A percentile compares a stretch with the other conserved stretches of the same genome.
Conservation (phyloP, 92 coral and sea anemone species). For the Epizoanthus scotinus region DNA sequence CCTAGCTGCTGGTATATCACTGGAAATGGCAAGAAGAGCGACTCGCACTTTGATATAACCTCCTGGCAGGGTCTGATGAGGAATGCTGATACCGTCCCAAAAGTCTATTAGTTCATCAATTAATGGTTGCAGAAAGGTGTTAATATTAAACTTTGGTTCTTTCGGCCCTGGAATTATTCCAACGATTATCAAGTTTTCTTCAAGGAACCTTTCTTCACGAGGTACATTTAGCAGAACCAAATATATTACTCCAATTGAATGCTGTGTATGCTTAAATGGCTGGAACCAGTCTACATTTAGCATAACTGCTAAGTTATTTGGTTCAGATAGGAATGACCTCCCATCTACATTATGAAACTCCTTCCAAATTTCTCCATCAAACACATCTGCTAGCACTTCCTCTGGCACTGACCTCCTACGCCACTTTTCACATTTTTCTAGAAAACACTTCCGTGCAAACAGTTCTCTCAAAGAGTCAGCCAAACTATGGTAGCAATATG, state of each 20-base stretch:
- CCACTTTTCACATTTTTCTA: conserved; percentile 46
- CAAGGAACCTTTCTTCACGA: conserved; percentile 36
- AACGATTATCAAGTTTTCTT: conserved; percentile 42
- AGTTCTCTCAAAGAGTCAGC: conserved; percentile 19
- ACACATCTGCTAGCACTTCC: conserved; percentile 22
- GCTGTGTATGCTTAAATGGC: conserved; percentile 49
- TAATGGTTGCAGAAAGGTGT: conserved; percentile 54
- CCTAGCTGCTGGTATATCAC: conserved; percentile 6
- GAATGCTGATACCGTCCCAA: conserved; percentile 54
- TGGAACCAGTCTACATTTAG: conserved; percentile 60
- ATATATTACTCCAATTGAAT: conserved; percentile 48
- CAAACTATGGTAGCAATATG: conserved; percentile 27
- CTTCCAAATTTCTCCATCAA: conserved; percentile 49
- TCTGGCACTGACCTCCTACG: conserved; percentile 1
- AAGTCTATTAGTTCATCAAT: conserved; percentile 50
- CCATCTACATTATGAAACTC: conserved; percentile 43
- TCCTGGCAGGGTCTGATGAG: conserved; percentile 10
- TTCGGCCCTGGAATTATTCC: conserved; percentile 56
- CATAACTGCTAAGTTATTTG: conserved; percentile 43
- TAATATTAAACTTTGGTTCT: conserved; percentile 49
- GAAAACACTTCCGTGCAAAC: conserved; percentile 6
- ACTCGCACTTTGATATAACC: conserved; percentile 35
- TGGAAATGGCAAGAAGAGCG: conserved; percentile 47
- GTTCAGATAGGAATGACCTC: conserved; percentile 10
- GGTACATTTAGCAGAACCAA: conserved; percentile 47